Evolutionary conservation across 2,888 invertebrate genomes (phyloP), one percentile per base, ranked within the genome.

Genomic region (Rosalia funebris): DNA sequence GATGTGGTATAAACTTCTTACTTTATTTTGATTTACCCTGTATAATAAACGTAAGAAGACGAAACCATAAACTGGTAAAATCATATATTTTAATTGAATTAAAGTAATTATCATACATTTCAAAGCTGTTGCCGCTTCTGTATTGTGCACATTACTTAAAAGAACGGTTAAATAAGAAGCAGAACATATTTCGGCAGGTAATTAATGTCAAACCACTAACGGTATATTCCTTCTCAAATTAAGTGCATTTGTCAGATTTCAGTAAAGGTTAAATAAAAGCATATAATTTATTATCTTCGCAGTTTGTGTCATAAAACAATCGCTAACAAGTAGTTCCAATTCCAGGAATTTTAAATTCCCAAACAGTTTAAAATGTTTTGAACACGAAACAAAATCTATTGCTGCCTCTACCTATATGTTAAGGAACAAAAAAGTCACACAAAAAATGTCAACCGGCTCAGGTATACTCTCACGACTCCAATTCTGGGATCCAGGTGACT

Each of bases 361-460:
- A 75, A 80, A 79, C 79, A 77, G 79, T 79, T 80, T 79, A 78
- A 79, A 81, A 80, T 80, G 79, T 79, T 80, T 78, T 71, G 79
- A 77, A 80, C 80, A 79, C 79, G 79, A 78, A 78, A 79, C 77
- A 72, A 79, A 80, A 81, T 80, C 79, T 81, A 81, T 80, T 79
- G 77, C 79, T 72, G 69, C 73, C 76, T 73, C 74, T 65, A 74
- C 71, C 79, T 73, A 78, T 80, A 79, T 71, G 76, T 80, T 79
- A 75, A 71, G 66, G 71, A 60, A 73, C 66, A 70, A 73, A 73
- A 75, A 75, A 74, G 70, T 66, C 70, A 65, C 70, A 74, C 71
- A 66, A 78, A 77, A 77, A 79, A 76, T 77, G 77, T 79, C 78
- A 77, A 77, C 76, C 75, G 63, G 58, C 60, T 63, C 69, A 69